These are phyloP conservation scores for Coilia nasus DNA, from an alignment of 2,797 vertebrate species.

Conservation along the genomic window DNA sequence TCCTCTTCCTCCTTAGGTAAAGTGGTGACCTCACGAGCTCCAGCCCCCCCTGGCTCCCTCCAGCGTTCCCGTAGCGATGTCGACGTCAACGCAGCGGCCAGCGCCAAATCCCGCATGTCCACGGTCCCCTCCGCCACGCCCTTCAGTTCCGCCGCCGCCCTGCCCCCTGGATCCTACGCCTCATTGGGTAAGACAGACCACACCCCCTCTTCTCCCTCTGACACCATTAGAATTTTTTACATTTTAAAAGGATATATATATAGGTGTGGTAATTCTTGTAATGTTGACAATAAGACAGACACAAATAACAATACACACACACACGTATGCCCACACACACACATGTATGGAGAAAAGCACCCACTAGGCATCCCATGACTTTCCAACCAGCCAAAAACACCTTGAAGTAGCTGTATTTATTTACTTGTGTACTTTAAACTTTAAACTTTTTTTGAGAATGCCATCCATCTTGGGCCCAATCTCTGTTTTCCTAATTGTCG, in stretches of 20 bases:
- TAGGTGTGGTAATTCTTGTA: background rate
- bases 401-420: background rate
- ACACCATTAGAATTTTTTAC: background rate
- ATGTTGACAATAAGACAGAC: too few relatives aligned
- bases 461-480: conserved; percentile 32
- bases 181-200: conserved; percentile 85
- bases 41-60: conserved; percentile 85
- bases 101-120: conserved; percentile 89
- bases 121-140: conserved; percentile 80
- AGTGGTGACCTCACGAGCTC: conserved; percentile 83
- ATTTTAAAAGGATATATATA: background rate
- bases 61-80: conserved; percentile 97
- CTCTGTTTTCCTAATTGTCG: conserved; percentile 45
- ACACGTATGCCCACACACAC: background rate
- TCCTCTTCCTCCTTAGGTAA: conserved; percentile 77
- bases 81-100: conserved; percentile 95
- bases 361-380: too few relatives aligned
- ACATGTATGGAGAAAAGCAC: too few relatives aligned
- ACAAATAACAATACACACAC: too few relatives aligned
- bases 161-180: conserved; percentile 94
- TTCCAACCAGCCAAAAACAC: too few relatives aligned
- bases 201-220: background rate
- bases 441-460: background rate
- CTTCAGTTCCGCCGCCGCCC: conserved; percentile 89
- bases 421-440: background rate